phyloP scores from a whole-genome alignment of 1,140 invertebrate species.

The Panulirus ornatus region DNA sequence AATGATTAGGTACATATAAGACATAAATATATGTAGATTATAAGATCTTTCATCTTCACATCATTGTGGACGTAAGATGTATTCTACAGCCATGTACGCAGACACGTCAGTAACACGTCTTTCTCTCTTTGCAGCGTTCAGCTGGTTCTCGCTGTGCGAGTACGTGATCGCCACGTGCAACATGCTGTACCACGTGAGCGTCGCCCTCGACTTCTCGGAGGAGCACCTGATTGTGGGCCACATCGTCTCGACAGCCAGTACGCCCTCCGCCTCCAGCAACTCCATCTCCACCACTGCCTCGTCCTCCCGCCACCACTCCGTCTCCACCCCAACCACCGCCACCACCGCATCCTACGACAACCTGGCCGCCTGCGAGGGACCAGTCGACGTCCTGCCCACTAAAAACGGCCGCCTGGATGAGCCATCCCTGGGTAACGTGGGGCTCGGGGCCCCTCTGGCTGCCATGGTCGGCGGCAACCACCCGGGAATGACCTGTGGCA shows the following conservation, averaged over 20 bases:
- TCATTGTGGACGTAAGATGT: too few species aligned
- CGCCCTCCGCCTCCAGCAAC: conserved; percentile 17
- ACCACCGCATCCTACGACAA: conserved; percentile 41
- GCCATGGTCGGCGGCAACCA: not conserved
- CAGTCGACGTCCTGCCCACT: conserved; percentile 30
- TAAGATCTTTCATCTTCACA: too few species aligned
- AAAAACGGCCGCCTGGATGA: conserved; percentile 64
- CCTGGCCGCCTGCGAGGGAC: conserved; percentile 46
- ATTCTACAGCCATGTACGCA: not conserved
- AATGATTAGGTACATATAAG: too few species aligned
- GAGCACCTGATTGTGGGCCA: conserved; percentile 87
- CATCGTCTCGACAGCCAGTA: conserved; percentile 38
- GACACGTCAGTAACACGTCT: not conserved
- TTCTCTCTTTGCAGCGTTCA: conserved; percentile 86
- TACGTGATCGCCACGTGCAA: conserved; percentile 93
- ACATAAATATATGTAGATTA: too few species aligned
- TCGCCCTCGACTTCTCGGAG: conserved; percentile 90
- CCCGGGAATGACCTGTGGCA: not conserved
- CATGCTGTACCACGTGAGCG: conserved; percentile 93
- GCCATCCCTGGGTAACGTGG: not conserved
- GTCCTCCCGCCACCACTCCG: conserved; percentile 36
- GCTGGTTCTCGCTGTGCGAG: conserved; percentile 94
- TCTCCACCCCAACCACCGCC: conserved; percentile 31
- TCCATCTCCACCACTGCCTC: conserved; percentile 30
- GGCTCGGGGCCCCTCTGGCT: not conserved